These are phyloP conservation scores for Rhopalosiphum maidis DNA, from an alignment of 1,140 invertebrate species.

Conservation along the genomic window DNA sequence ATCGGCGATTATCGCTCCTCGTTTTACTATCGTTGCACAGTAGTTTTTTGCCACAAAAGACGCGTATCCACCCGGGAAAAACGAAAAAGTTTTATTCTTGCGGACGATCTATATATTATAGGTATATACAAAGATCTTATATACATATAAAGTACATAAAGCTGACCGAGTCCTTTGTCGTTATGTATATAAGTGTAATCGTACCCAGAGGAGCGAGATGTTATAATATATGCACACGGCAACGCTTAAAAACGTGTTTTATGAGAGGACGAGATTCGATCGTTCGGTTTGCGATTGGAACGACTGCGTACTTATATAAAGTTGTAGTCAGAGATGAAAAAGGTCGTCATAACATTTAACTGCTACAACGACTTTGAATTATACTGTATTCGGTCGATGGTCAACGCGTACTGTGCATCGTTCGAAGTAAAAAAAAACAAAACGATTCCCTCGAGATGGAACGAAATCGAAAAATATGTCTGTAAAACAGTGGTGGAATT, in stretches of 20 bases:
- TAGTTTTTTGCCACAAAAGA: not conserved
- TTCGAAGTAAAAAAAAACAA: too few species aligned
- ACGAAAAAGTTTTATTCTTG: slow-evolving; percentile 20
- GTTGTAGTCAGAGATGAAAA: not conserved
- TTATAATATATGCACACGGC: not conserved
- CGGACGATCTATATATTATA: not conserved
- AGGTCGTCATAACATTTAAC: not conserved
- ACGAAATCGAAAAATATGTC: not conserved
- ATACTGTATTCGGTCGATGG: not conserved
- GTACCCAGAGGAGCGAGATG: not conserved
- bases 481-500: not conserved
- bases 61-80: not conserved
- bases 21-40: not conserved
- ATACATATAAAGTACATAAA: not conserved
- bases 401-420: too few species aligned
- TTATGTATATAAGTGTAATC: not conserved
- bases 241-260: not conserved
- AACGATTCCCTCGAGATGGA: not conserved
- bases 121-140: not conserved
- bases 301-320: not conserved
- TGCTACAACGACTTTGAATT: not conserved
- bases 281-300: not conserved
- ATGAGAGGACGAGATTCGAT: not conserved
- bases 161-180: not conserved
- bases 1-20: slow-evolving; percentile 16